Conservation (phyloP, 2,113 vertebrate genomes). For the Herpetotheres cachinnans region DNA sequence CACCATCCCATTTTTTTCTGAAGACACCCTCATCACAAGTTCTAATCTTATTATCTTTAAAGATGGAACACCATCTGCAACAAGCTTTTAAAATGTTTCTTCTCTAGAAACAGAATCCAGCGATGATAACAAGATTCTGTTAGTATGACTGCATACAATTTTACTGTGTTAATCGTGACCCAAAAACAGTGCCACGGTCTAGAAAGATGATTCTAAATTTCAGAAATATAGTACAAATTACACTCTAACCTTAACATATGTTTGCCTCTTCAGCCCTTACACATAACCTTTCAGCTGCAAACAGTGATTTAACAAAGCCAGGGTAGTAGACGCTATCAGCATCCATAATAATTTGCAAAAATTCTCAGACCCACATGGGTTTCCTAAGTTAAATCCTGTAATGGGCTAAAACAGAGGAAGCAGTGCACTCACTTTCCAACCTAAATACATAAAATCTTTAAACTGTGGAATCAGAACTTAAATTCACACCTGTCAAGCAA, state of each 20-base stretch:
- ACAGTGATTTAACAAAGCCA: not conserved
- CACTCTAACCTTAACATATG: not conserved
- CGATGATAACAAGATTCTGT: not conserved
- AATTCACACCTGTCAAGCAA: not conserved
- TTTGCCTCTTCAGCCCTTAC: not conserved
- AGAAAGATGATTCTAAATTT: not conserved
- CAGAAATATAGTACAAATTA: not conserved
- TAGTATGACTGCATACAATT: not conserved
- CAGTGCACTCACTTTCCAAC: not conserved
- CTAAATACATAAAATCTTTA: not conserved
- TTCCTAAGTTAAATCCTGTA: not conserved
- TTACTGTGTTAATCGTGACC: not conserved
- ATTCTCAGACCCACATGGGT: not conserved
- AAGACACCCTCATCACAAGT: not conserved
- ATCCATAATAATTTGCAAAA: not conserved
- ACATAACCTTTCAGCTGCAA: not conserved
- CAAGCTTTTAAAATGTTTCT: not conserved
- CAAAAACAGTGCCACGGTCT: not conserved
- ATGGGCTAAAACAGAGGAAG: not conserved
- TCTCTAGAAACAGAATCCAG: not conserved
- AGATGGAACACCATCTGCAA: conserved; percentile 7
- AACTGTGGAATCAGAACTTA: not conserved
- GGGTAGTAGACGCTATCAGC: not conserved
- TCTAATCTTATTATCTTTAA: not conserved
- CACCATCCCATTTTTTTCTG: not conserved